Percentiles rank a stretch among this genome's conserved stretches.
phyloP scores from a whole-genome alignment of 2,113 vertebrate species.

The Nothobranchius furzeri region DNA sequence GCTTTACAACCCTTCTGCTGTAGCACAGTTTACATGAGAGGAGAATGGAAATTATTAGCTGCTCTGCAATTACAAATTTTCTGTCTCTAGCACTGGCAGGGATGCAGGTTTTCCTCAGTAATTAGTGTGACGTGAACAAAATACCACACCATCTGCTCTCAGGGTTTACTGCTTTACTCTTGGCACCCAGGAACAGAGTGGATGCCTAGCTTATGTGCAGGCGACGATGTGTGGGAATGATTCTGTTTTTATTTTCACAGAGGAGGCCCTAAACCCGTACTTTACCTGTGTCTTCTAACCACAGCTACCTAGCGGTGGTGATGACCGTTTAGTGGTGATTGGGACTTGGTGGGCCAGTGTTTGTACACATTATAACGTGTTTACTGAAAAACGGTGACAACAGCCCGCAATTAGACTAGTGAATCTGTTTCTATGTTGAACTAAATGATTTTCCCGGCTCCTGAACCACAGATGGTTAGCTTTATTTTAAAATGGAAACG shows the following conservation, averaged over 20 bases:
- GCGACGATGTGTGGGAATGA: constrained; percentile 2
- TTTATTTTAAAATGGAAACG: constrained; percentile 20
- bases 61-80: constrained; percentile 50
- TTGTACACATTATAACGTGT: constrained; percentile 49
- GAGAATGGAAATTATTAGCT: constrained; percentile 59
- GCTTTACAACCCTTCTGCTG: constrained; percentile 17
- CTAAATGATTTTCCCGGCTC: constrained; percentile 63
- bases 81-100: constrained; percentile 35
- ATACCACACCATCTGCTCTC: constrained; percentile 50
- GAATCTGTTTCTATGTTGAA: constrained; percentile 62
- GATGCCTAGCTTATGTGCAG: constrained; percentile 48
- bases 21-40: constrained; percentile 18
- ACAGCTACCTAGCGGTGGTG: constrained; percentile 3
- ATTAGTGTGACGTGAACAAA: constrained; percentile 56
- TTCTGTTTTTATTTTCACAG: too few relatives aligned
- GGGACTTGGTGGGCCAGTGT: constrained; percentile 38
- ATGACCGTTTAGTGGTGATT: constrained; percentile 29
- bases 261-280: too few relatives aligned
- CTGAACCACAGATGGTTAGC: constrained; percentile 41
- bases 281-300: too few relatives aligned
- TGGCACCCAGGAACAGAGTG: constrained; percentile 61
- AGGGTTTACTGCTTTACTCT: constrained; percentile 54
- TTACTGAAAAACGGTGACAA: constrained; percentile 44
- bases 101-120: constrained; percentile 18
- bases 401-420: constrained; percentile 67